Base-by-base conservation (phyloP, 1,140 invertebrate species). In the Zaprionus ghesquierei region DNA sequence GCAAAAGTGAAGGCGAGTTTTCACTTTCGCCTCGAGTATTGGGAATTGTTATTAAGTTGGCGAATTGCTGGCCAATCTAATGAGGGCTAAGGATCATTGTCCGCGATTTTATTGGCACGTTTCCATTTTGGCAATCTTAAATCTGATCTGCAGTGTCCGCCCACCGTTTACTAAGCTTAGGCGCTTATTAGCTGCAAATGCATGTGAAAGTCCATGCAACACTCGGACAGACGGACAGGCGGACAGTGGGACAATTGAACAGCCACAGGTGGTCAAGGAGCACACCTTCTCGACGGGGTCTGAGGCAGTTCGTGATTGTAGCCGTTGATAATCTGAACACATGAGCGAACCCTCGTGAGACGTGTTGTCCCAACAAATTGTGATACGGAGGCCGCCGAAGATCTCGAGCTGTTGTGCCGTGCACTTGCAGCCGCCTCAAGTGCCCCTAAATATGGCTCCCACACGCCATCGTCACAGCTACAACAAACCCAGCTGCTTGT, bases 311-410 rank as follows among this genome's bases (percentile, higher is more conserved):
- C 71, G 75, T 87, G 82, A 86, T 89, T 59, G 69, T 33, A 76
- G 75, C 79, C 61, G 79, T 79, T 87, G 82, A 87, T 87, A 86
- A 87, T 82, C 82, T 69, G 56, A 35, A 62, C 81, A 79, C 69
- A 85, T 85, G 81, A 81, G 73, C 56, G 25, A 49, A 49, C 38
- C 64, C 51, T 72, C 65, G 66, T 50, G 66, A 71, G 70, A 84
- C 80, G 80, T 82, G 82, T 82, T 69, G 68, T 60, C 82, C 58
- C 68, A 65, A 82, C 79, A 89, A 82, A 87, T 89, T 82, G 63
- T 77, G 79, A 82, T 87, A 79, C 55, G 74, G 58, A 50, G 22
- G 46, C 55, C 49, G 69, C 51, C 41, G 27, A 60, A 60, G 78
- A 87, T 73, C 64, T 60, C 63, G 33, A 72, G 25, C 41, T 63